Evolutionary conservation across 2,888 invertebrate species (phyloP), one percentile per base, ranked within the genome.

Genomic region (Drosophila differens): DNA sequence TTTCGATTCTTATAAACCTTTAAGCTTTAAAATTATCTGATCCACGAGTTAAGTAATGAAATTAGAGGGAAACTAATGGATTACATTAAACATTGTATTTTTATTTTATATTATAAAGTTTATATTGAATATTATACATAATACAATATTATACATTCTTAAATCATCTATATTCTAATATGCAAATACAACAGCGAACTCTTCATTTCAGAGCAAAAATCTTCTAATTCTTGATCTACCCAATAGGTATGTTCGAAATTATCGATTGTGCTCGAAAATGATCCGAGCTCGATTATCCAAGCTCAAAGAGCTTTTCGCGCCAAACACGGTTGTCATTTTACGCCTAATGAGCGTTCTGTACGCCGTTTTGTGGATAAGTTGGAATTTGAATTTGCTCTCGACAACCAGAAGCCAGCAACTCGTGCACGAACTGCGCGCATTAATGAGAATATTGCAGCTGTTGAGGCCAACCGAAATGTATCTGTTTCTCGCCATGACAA

Each of bases 321-420:
- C 16, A 47, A 47, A 47, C 25, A 25, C 47, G 25, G 25, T 47
- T 47, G 47, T 47, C 47, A 47, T 47, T 47, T 47, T 47, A 47
- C 47, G 47, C 47, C 47, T 47, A 47, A 47, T 47, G 47, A 47
- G 47, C 47, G 47, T 47, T 47, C 47, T 25, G 22, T 47, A 47
- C 47, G 47, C 22, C 47, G 22, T 9, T 25, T 47, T 47, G 47
- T 16, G 47, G 47, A 47, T 47, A 47, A 47, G 14, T 22, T 47
- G 47, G 47, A 47, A 47, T 47, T 47, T 47, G 25, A 47, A 47
- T 47, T 47, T 47, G 25, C 47, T 47, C 47, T 47, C 47, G 47
- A 47, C 47, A 47, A 47, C 47, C 47, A 47, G 47, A 47, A 47
- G 47, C 47, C 47, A 25, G 25, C 25, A 25, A 22, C 47, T 47